Evolutionary conservation across 2,113 vertebrate genomes (phyloP).

Genomic region (Petroica traversi): DNA sequence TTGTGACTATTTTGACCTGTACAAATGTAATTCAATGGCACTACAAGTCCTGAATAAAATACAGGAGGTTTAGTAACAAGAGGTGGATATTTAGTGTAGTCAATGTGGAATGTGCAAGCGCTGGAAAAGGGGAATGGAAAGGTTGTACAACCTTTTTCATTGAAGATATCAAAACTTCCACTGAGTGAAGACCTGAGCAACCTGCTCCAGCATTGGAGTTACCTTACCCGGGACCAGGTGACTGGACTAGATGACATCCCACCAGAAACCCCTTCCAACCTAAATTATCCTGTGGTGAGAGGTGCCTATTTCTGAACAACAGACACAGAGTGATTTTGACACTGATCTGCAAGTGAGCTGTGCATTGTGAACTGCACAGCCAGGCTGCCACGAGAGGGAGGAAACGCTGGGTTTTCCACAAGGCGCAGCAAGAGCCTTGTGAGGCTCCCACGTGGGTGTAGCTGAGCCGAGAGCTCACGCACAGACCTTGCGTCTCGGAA

Average conservation of each 20-base stretch:
- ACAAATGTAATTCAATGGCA: neutral
- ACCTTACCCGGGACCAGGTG: neutral
- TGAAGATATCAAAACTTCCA: neutral
- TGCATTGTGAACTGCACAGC: neutral
- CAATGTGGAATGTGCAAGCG: neutral
- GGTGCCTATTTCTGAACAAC: neutral
- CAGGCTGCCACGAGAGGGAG: conserved; percentile 42
- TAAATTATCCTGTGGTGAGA: neutral
- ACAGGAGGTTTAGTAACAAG: neutral
- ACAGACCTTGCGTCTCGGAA: neutral
- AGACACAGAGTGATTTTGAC: neutral
- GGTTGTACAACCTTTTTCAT: neutral
- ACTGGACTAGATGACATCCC: neutral
- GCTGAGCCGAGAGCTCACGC: neutral
- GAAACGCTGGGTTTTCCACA: neutral
- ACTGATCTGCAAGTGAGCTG: rapidly evolving
- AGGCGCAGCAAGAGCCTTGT: neutral
- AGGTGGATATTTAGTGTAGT: neutral
- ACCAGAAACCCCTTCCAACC: neutral
- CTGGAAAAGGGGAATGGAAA: neutral
- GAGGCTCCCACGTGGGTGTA: neutral
- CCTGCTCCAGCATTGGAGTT: neutral
- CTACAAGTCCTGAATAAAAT: neutral
- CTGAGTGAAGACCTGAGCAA: neutral
- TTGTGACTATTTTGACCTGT: neutral